phyloP scores from a whole-genome alignment of 1,140 invertebrate genomes.

The Macrostomum lignano region DNA sequence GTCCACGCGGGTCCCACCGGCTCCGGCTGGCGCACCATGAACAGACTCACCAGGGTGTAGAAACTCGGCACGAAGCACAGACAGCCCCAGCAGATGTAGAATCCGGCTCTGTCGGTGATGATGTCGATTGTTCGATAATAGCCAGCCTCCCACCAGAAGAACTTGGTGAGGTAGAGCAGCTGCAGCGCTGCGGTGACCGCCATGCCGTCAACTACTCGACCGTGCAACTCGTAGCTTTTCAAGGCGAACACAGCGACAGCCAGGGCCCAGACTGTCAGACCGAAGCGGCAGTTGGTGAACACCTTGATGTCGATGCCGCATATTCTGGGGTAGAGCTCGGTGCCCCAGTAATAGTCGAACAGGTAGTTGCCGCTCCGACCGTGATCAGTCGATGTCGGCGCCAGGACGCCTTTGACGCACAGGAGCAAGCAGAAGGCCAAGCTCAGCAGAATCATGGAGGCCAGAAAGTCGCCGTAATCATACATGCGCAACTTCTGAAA shows the following conservation, averaged over 20 bases:
- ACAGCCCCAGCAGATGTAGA: constrained; percentile 34
- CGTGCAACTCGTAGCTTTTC: constrained; percentile 25
- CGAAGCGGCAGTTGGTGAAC: constrained; percentile 31
- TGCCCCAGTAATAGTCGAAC: constrained; percentile 35
- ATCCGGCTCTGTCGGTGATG: constrained; percentile 34
- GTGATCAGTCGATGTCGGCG: constrained; percentile 17
- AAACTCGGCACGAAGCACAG: constrained; percentile 34
- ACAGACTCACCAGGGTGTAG: constrained; percentile 32
- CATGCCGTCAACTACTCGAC: constrained; percentile 27
- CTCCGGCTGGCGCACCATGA: constrained; percentile 30
- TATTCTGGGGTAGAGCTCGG: constrained; percentile 33
- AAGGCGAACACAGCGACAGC: constrained; percentile 25
- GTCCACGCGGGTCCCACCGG: constrained; percentile 14
- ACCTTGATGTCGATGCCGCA: constrained; percentile 23
- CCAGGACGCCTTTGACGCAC: constrained; percentile 23
- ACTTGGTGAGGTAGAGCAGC: constrained; percentile 33
- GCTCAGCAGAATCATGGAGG: constrained; percentile 30
- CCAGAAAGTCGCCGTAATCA: constrained; percentile 30
- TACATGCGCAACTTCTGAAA: too few species aligned
- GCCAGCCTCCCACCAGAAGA: constrained; percentile 37
- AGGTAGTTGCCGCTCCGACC: constrained; percentile 22
- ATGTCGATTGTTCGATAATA: constrained; percentile 38
- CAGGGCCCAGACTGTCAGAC: constrained; percentile 34
- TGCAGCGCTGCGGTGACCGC: constrained; percentile 28
- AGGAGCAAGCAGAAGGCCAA: constrained; percentile 29